phyloP scores from a whole-genome alignment of 2,113 vertebrate genomes.

The Tragelaphus strepsiceros region DNA sequence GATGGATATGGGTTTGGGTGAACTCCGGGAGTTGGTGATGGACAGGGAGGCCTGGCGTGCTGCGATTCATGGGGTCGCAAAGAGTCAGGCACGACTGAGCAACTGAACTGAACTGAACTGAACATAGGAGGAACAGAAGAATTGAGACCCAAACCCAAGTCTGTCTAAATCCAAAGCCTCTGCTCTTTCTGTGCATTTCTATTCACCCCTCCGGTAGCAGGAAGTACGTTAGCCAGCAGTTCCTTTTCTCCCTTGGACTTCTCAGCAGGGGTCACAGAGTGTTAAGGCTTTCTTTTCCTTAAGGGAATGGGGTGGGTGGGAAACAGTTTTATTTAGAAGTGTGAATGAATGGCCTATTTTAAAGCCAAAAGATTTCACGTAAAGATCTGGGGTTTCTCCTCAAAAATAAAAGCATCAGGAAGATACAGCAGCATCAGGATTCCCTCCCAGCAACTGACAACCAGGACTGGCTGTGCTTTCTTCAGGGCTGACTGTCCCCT shows the following conservation, averaged over 20 bases:
- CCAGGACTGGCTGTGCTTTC: neutral
- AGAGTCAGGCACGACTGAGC: too few species aligned
- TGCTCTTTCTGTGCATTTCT: neutral
- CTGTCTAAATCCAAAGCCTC: neutral
- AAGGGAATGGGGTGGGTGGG: neutral
- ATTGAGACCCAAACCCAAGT: neutral
- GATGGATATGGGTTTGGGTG: too few species aligned
- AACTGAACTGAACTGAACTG: too few species aligned
- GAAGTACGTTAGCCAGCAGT: neutral
- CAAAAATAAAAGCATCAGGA: neutral
- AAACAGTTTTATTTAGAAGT: neutral
- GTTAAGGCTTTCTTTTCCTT: neutral
- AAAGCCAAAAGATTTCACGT: neutral
- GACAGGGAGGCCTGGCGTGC: too few species aligned
- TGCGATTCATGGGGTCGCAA: too few species aligned
- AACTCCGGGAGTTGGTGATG: too few species aligned
- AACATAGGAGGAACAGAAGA: neutral
- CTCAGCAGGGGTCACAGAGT: neutral
- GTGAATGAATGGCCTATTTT: neutral
- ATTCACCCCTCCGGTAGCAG: neutral
- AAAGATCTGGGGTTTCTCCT: neutral
- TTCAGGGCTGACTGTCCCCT: neutral
- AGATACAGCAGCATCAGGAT: neutral
- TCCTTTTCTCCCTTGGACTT: neutral
- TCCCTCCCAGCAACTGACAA: neutral